phyloP scores from a whole-genome alignment of 2,888 invertebrate genomes.

The Cryptocheilus praepositus region DNA sequence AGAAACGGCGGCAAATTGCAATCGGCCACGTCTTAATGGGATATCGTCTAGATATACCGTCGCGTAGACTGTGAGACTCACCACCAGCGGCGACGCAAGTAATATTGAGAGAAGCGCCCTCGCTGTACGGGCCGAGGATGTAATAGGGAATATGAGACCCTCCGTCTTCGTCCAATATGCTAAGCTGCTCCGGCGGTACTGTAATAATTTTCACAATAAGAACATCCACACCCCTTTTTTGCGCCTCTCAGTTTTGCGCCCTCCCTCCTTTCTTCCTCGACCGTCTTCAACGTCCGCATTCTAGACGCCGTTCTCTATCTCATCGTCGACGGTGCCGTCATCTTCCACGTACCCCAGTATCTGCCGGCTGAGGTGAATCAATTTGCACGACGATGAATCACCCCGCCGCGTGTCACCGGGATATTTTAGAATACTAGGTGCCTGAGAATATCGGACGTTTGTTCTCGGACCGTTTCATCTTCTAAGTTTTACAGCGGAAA shows the following conservation, averaged over 20 bases:
- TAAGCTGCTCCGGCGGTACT: constrained; percentile 90
- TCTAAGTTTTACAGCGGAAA: too few species aligned
- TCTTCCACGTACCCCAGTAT: neutral
- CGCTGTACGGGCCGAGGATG: constrained; percentile 89
- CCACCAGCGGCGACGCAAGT: constrained; percentile 91
- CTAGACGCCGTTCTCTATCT: constrained; percentile 2
- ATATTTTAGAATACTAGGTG: constrained; percentile 1
- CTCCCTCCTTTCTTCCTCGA: neutral
- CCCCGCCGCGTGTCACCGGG: constrained; percentile 9
- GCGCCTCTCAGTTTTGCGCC: neutral
- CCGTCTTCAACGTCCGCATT: neutral
- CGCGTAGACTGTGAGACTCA: constrained; percentile 73
- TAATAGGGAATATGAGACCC: constrained; percentile 83
- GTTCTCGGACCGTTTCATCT: too few species aligned
- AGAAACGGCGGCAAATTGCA: too few species aligned
- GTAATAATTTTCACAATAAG: constrained; percentile 66
- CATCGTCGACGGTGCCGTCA: neutral
- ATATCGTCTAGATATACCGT: too few species aligned
- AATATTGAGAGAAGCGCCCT: constrained; percentile 87
- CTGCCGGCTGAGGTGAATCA: constrained; percentile 33
- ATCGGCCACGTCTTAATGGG: too few species aligned
- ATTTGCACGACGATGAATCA: constrained; percentile 46
- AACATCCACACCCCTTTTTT: constrained; percentile 1
- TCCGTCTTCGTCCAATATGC: constrained; percentile 87
- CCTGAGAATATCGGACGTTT: too few species aligned